Evolutionary conservation across 2,113 vertebrate genomes (phyloP).

Genomic region (Jacana jacana): DNA sequence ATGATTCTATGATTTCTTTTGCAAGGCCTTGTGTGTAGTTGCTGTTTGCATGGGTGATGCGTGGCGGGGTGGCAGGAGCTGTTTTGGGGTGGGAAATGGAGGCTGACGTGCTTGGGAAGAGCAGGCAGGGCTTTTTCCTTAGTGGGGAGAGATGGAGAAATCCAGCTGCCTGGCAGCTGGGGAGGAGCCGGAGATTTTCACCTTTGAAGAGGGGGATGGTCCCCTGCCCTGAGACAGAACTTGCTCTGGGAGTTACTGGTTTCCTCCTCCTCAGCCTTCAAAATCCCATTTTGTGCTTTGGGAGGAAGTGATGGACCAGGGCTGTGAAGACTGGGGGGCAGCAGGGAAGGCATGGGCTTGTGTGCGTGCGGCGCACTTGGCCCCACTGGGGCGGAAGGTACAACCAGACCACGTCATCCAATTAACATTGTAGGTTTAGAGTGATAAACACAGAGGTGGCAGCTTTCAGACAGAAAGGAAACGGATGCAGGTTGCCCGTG

Average conservation of each 20-base stretch:
- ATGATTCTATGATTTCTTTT: background rate
- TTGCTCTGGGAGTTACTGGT: background rate
- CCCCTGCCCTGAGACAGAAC: background rate
- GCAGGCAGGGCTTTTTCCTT: background rate
- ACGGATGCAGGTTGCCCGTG: accelerated
- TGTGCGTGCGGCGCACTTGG: accelerated
- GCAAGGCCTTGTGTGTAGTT: background rate
- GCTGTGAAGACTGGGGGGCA: background rate
- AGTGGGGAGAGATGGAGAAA: background rate
- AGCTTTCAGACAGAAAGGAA: background rate
- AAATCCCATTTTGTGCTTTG: background rate
- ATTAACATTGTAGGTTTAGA: background rate
- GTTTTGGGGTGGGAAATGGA: background rate
- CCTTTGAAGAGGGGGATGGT: background rate
- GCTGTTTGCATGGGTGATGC: background rate
- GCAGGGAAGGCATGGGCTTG: background rate
- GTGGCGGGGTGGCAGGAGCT: background rate
- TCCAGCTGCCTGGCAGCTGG: background rate
- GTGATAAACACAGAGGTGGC: background rate
- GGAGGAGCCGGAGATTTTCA: background rate
- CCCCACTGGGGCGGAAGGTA: accelerated
- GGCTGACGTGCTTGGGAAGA: background rate
- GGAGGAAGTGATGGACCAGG: background rate
- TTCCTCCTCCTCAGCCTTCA: background rate
- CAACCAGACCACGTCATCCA: background rate